A percentile compares a stretch with the other conserved stretches of the same genome.
phyloP scores from a whole-genome alignment of 2,113 vertebrate genomes.

The Myrmophylax atrothorax region DNA sequence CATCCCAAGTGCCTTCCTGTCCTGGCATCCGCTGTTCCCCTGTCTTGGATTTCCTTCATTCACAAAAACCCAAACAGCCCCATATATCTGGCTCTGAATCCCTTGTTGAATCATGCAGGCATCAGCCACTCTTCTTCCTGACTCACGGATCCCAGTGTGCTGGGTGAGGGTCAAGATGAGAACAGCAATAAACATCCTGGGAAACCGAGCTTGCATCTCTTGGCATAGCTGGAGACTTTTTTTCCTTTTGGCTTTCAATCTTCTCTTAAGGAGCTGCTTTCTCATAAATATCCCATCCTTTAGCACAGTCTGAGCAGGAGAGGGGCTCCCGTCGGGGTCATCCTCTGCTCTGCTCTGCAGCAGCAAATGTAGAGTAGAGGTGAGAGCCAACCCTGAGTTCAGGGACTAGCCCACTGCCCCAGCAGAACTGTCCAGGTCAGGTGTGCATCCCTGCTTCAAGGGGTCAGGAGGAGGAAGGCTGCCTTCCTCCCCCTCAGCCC shows the following conservation, averaged over 20 bases:
- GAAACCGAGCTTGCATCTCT: neutral
- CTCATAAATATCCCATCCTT: slow-evolving; percentile 56
- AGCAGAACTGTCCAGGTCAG: neutral
- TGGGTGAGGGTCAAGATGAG: slow-evolving; percentile 29
- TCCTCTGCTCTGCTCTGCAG: neutral
- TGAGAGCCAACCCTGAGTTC: accelerated
- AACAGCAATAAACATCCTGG: slow-evolving; percentile 44
- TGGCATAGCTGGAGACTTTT: neutral
- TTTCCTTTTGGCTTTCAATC: slow-evolving; percentile 18
- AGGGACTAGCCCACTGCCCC: neutral
- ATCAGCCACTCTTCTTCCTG: slow-evolving; percentile 26
- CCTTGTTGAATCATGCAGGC: neutral
- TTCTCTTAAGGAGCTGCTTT: slow-evolving; percentile 45
- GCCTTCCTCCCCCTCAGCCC: neutral
- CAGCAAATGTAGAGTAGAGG: neutral
- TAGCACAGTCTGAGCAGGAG: neutral
- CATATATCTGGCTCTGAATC: neutral
- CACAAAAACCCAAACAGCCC: neutral
- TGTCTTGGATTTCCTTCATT: neutral
- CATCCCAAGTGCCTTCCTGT: neutral
- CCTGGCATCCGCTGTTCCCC: neutral
- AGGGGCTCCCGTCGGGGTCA: neutral
- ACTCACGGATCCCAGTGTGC: neutral
- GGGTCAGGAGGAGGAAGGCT: neutral
- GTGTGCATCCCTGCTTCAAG: neutral